These are phyloP conservation scores for Ceratotherium simum DNA, from an alignment of 2,113 vertebrate genomes.

Conservation along the genomic window DNA sequence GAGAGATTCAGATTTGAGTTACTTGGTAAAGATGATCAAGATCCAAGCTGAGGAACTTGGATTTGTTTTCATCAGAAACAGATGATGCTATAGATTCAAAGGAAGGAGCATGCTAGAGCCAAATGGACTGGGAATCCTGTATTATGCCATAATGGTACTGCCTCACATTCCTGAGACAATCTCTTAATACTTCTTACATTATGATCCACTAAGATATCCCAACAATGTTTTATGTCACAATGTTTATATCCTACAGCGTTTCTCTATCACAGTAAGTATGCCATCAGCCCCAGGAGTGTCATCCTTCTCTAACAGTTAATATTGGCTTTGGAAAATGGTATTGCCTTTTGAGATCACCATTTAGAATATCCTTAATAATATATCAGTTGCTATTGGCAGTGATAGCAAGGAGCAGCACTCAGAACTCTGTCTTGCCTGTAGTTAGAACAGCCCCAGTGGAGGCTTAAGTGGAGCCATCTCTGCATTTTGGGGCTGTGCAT, in stretches of 20 bases:
- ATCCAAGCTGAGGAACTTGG: background rate
- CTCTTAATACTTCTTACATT: background rate
- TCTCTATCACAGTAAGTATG: background rate
- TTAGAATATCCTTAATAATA: background rate
- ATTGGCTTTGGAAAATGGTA: background rate
- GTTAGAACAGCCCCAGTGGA: background rate
- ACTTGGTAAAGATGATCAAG: background rate
- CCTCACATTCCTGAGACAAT: background rate
- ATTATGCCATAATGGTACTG: accelerated
- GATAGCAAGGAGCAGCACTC: background rate
- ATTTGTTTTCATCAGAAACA: background rate
- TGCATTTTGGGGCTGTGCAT: background rate
- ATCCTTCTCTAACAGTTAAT: background rate
- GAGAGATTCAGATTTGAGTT: background rate
- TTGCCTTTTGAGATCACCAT: background rate
- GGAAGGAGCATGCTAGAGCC: background rate
- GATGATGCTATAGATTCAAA: background rate
- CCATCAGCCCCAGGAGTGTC: background rate
- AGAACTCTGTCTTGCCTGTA: background rate
- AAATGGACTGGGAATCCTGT: background rate
- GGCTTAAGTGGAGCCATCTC: background rate
- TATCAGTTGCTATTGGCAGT: background rate
- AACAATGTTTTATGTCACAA: background rate
- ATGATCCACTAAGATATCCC: background rate
- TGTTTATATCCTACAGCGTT: background rate